Evolutionary conservation across 2,888 invertebrate genomes (phyloP).

Genomic region (Ectobius pallidus): DNA sequence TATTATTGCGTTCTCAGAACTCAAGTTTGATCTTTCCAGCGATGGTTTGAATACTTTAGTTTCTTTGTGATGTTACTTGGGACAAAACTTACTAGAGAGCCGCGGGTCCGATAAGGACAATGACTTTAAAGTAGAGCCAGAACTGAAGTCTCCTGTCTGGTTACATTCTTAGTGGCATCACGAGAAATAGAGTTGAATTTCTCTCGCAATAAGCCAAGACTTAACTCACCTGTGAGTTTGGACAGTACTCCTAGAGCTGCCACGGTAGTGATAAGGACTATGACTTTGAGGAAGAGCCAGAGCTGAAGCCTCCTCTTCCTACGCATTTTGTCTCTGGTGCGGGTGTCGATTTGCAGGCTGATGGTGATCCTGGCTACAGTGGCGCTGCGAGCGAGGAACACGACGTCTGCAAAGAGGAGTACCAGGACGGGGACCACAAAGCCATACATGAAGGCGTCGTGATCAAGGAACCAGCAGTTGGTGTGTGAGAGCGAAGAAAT

Average conservation of each 20-base stretch:
- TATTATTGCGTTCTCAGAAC: too few species aligned
- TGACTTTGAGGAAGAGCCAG: slow-evolving; percentile 64
- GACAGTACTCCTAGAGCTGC: slow-evolving; percentile 54
- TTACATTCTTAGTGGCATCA: too few species aligned
- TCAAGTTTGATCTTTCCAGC: too few species aligned
- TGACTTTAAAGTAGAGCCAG: too few species aligned
- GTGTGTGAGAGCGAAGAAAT: slow-evolving; percentile 57
- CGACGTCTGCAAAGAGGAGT: slow-evolving; percentile 56
- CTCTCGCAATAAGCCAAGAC: too few species aligned
- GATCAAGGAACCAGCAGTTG: slow-evolving; percentile 64
- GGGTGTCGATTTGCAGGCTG: slow-evolving; percentile 64
- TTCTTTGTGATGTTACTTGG: too few species aligned
- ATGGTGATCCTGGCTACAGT: slow-evolving; percentile 64
- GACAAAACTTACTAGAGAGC: too few species aligned
- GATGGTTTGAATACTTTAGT: too few species aligned
- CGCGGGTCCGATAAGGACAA: too few species aligned
- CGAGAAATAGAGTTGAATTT: too few species aligned
- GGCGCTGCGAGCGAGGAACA: slow-evolving; percentile 61
- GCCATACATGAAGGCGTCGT: slow-evolving; percentile 57
- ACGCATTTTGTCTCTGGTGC: slow-evolving; percentile 65
- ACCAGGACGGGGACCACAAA: slow-evolving; percentile 61
- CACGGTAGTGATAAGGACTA: slow-evolving; percentile 56
- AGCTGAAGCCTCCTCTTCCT: slow-evolving; percentile 64
- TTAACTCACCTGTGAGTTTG: slow-evolving; percentile 45
- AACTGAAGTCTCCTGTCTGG: too few species aligned